Conservation (phyloP, 2,113 vertebrate genomes). For the Mus pahari region DNA sequence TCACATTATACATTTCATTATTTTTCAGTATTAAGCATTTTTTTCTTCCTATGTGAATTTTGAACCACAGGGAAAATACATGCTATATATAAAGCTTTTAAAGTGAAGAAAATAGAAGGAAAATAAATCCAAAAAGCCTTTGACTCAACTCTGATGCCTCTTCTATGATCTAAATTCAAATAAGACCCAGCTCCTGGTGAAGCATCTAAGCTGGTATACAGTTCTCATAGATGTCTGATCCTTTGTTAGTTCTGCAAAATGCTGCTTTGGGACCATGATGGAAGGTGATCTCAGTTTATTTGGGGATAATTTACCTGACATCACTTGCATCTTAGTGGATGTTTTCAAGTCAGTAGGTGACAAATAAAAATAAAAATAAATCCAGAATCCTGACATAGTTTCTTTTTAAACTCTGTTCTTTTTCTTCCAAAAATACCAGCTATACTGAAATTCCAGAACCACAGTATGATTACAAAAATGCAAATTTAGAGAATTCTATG, state of each 20-base stretch:
- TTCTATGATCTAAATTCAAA: slow-evolving; percentile 4
- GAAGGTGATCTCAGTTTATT: neutral
- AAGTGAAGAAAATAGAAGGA: neutral
- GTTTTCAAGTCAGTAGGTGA: neutral
- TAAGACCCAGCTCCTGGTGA: neutral
- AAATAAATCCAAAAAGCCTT: neutral
- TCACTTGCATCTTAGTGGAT: neutral
- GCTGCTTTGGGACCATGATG: neutral
- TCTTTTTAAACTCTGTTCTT: neutral
- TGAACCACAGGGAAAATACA: neutral
- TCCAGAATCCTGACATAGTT: neutral
- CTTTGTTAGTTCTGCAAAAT: neutral
- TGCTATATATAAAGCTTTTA: neutral
- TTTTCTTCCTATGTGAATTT: neutral
- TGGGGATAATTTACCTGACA: neutral
- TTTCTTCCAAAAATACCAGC: neutral
- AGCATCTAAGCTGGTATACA: neutral
- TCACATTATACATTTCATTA: neutral
- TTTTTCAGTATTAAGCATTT: neutral
- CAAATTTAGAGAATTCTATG: neutral
- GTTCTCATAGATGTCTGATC: neutral
- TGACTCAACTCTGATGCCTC: neutral
- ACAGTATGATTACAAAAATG: neutral
- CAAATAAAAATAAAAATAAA: neutral
- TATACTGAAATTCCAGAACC: neutral